These are phyloP conservation scores for Tokudaia tokunoshimensis DNA, from an alignment of 2,797 vertebrate species.

Conservation along the genomic window DNA sequence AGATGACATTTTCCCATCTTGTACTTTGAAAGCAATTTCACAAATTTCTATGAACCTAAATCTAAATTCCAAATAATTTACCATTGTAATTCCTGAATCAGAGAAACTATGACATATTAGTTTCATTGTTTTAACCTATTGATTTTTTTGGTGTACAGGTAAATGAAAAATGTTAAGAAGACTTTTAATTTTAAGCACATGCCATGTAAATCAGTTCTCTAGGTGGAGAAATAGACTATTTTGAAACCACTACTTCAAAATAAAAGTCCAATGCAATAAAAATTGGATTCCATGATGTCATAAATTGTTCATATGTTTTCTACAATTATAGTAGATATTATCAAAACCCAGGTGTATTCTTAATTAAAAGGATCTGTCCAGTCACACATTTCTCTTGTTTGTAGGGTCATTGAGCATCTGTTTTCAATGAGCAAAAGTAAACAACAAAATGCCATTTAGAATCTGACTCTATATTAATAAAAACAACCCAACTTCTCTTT, in stretches of 20 bases:
- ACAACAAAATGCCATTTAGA: not conserved
- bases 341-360: not conserved
- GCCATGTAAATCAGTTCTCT: not conserved
- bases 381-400: not conserved
- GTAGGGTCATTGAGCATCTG: not conserved
- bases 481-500: not conserved
- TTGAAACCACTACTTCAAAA: not conserved
- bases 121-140: not conserved
- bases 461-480: not conserved
- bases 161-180: not conserved
- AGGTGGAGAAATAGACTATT: not conserved
- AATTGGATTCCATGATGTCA: not conserved
- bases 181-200: not conserved
- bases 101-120: not conserved
- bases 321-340: constrained; percentile 4
- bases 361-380: constrained; percentile 4
- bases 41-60: not conserved
- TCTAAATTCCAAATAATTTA: not conserved
- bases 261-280: constrained; percentile 11
- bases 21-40: not conserved
- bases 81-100: not conserved
- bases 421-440: constrained; percentile 24
- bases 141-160: not conserved
- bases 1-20: not conserved
- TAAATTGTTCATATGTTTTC: not conserved